Base-by-base conservation (phyloP, 2,113 vertebrate genomes). In the Todiramphus chloris region DNA sequence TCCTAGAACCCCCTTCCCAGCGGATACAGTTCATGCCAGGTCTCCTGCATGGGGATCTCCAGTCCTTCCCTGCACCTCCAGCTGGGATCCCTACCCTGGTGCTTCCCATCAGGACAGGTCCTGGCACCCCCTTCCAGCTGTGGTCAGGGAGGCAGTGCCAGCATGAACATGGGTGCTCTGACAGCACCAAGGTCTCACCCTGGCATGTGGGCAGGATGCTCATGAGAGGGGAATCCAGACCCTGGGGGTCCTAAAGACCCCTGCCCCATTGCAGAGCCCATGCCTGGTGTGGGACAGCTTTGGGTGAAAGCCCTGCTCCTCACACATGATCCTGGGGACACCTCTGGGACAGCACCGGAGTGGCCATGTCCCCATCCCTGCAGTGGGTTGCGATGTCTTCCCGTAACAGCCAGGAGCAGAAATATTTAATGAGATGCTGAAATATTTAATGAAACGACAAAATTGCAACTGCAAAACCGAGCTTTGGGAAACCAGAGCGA, bases 1-100 rank as follows among this genome's bases (percentile, higher is more conserved):
- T 27, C 63, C 25, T 15, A 13, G 31, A 31, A 33, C 31, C 30
- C 16, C 1, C 27, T 11, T 73, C 19, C n/a, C 31, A 9, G 14
- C 0, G 0, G 11, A 6, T 27, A 37, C 0, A 1, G 55, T 3
- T 63, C n/a, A 35, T 8, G 4, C 44, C 3, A 6, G 11, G 10
- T 51, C 15, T 59, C 31, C 43, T 58, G 50, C 6, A 0, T 16
- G 13, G 8, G 20, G 21, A 58, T 78, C 14, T 53, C 55, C 23
- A 2, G 9, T 56, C 31, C 31, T 31, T 2, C 25, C 28, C 43
- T 14, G 20, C 15, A 6, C 9, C 28, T 41, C 31, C 21, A 35
- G 30, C 50, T 64, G 56, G 64, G 31, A 24, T 41, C 67, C 23
- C 72, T 41, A 12, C 23, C 33, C 12, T 30, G 43, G 35, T n/a